Evolutionary conservation across 2,113 vertebrate species (phyloP).

Genomic region (Corapipo altera): DNA sequence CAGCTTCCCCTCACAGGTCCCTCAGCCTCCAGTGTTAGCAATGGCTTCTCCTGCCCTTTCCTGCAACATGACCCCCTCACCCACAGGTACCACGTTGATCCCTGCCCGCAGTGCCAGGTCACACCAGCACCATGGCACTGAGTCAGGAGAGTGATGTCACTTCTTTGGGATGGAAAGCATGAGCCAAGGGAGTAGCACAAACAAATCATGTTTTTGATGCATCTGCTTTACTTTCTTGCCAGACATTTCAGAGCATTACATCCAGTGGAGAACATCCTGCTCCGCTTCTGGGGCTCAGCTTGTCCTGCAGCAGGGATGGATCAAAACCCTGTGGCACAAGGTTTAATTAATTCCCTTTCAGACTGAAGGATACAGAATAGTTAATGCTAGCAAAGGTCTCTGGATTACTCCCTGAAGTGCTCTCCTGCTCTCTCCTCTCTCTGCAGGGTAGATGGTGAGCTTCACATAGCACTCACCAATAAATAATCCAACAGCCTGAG

Average conservation of each 20-base stretch:
- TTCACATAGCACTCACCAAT: neutral
- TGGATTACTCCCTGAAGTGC: neutral
- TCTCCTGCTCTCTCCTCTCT: neutral
- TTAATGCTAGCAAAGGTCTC: neutral
- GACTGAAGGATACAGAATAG: neutral
- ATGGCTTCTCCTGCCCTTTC: neutral
- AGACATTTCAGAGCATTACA: neutral
- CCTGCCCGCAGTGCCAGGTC: neutral
- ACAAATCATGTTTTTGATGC: neutral
- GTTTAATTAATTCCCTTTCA: slow-evolving; percentile 32
- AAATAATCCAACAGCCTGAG: slow-evolving; percentile 15
- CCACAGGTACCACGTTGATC: accelerated
- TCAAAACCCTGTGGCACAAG: neutral
- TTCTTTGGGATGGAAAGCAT: neutral
- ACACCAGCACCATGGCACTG: accelerated
- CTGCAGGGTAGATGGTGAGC: neutral
- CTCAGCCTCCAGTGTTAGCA: neutral
- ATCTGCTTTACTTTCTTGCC: neutral
- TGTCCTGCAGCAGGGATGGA: neutral
- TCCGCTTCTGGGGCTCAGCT: neutral
- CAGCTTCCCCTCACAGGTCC: neutral
- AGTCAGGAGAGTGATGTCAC: neutral
- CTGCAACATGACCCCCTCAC: accelerated
- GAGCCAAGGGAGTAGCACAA: neutral
- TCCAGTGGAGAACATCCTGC: neutral